Evolutionary conservation across 23 tunicate genomes (phyloP).

Genomic region (Styela plicata): DNA sequence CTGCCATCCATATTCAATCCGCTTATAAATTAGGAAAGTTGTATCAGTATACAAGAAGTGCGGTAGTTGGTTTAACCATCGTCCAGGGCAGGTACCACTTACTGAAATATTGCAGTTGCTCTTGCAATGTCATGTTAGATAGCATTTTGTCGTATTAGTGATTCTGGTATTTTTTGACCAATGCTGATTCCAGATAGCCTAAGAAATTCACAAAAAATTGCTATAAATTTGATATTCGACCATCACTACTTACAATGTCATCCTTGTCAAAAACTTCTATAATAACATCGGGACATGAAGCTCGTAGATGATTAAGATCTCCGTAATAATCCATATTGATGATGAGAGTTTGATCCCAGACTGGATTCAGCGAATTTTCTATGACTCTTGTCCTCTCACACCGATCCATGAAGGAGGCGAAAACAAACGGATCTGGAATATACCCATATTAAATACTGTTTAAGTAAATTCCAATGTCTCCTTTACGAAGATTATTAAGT

Average conservation of each 20-base stretch:
- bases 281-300: conserved; percentile 55
- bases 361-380: conserved; percentile 69
- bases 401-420: conserved; percentile 64
- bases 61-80: too few relatives aligned
- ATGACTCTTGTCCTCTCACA: conserved; percentile 56
- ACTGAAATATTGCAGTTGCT: too few relatives aligned
- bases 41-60: too few relatives aligned
- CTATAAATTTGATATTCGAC: neutral
- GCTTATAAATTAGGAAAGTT: neutral
- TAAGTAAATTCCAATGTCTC: too few relatives aligned
- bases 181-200: too few relatives aligned
- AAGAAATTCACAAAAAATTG: neutral
- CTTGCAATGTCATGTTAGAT: too few relatives aligned
- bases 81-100: too few relatives aligned
- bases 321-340: conserved; percentile 78
- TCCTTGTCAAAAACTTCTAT: conserved; percentile 77
- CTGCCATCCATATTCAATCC: too few relatives aligned
- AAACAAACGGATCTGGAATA: conserved; percentile 73
- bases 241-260: conserved; percentile 46
- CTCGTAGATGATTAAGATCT: conserved; percentile 61
- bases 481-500: too few relatives aligned
- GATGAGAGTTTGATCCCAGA: conserved; percentile 87
- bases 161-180: too few relatives aligned
- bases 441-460: too few relatives aligned
- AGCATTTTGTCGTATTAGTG: too few relatives aligned